Percentiles rank a stretch among this genome's conserved stretches.
These are phyloP conservation scores for Brachypteracias leptosomus DNA, from an alignment of 2,113 vertebrate genomes.

Conservation along the genomic window DNA sequence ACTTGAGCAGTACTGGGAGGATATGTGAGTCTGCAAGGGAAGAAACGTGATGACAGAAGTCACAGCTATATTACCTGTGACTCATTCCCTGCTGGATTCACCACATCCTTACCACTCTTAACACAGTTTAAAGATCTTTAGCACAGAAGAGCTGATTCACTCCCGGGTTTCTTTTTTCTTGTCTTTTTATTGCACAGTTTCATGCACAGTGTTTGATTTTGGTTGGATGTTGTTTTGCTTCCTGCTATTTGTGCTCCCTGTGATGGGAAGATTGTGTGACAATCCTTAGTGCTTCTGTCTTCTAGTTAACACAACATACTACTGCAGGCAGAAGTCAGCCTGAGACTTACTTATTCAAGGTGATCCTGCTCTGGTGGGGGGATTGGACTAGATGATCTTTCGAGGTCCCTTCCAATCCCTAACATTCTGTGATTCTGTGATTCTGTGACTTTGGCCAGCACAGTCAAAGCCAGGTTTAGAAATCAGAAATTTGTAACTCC, in stretches of 20 bases:
- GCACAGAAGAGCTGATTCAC: not conserved
- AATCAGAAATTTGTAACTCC: not conserved
- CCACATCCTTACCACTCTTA: not conserved
- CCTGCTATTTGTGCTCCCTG: not conserved
- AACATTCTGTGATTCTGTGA: too few species aligned
- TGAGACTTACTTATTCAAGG: not conserved
- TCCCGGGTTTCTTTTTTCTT: not conserved
- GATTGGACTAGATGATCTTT: too few species aligned
- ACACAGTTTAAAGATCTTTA: not conserved
- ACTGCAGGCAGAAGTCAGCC: not conserved
- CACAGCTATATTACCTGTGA: not conserved
- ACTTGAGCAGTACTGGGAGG: not conserved
- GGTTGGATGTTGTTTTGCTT: not conserved
- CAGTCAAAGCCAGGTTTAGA: not conserved
- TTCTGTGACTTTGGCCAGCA: not conserved
- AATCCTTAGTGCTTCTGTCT: not conserved
- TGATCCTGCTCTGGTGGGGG: too few species aligned
- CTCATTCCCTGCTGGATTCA: not conserved
- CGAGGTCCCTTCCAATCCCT: too few species aligned
- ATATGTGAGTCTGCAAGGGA: not conserved
- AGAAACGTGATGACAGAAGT: not conserved
- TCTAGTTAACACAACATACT: not conserved
- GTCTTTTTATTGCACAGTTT: not conserved
- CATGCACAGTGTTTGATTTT: not conserved
- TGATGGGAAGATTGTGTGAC: not conserved